Conservation (phyloP, 2,888 invertebrate genomes). For the Axea sp. region DNA sequence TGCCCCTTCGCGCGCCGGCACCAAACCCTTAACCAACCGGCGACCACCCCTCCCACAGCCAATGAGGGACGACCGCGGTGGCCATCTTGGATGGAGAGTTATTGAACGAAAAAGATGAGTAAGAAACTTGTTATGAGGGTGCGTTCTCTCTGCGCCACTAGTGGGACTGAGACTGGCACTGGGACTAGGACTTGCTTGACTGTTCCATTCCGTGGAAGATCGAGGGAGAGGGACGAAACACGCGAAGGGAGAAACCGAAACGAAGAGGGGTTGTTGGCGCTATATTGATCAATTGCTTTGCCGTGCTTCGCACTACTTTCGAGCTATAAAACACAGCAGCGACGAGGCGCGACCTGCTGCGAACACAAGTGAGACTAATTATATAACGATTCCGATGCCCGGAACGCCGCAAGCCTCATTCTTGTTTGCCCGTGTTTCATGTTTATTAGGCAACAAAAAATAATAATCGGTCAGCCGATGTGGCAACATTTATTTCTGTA, state of each 20-base stretch:
- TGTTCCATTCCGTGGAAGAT: constrained; percentile 8
- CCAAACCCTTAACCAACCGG: constrained; percentile 69
- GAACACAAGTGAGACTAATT: constrained; percentile 75
- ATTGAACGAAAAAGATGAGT: constrained; percentile 80
- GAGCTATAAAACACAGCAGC: constrained; percentile 72
- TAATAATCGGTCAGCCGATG: constrained; percentile 10
- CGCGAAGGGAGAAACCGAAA: constrained; percentile 74
- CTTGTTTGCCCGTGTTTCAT: constrained; percentile 25
- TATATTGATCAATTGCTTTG: constrained; percentile 79
- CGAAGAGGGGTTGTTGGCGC: constrained; percentile 78
- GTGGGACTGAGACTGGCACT: constrained; percentile 61
- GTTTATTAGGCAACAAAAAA: constrained; percentile 6
- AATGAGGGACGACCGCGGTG: constrained; percentile 80
- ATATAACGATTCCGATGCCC: constrained; percentile 70
- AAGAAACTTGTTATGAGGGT: constrained; percentile 80
- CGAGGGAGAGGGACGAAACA: constrained; percentile 53
- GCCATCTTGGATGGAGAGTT: constrained; percentile 80
- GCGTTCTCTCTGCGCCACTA: constrained; percentile 68
- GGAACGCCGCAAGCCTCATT: constrained; percentile 25
- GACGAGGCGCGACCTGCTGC: constrained; percentile 70
- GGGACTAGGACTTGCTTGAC: constrained; percentile 22
- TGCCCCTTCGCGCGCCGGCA: constrained; percentile 62
- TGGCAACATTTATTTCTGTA: constrained; percentile 29
- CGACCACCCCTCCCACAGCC: constrained; percentile 79
- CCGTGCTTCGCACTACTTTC: constrained; percentile 78